phyloP scores from a whole-genome alignment of 1,140 invertebrate species.

The Halesus radiatus region DNA sequence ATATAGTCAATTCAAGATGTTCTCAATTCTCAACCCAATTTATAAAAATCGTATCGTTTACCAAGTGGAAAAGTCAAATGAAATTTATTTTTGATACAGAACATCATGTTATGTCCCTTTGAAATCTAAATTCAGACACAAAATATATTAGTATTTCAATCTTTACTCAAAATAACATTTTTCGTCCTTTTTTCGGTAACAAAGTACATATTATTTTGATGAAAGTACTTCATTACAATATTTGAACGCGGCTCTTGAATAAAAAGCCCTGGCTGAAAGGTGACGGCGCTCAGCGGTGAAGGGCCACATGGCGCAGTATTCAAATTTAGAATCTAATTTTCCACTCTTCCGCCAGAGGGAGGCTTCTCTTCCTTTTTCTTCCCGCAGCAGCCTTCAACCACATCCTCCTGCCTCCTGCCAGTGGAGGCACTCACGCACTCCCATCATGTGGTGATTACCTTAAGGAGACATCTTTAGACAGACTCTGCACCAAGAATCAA shows the following conservation, averaged over 20 bases:
- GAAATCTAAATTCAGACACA: too few relatives aligned
- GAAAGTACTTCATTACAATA: neutral
- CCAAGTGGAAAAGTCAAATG: too few relatives aligned
- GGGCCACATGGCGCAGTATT: conserved; percentile 51
- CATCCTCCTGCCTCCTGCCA: too few relatives aligned
- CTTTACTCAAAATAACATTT: too few relatives aligned
- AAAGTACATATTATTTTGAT: neutral
- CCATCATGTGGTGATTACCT: conserved; percentile 39
- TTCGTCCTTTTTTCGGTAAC: too few relatives aligned
- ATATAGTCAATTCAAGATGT: too few relatives aligned
- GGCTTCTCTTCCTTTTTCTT: neutral
- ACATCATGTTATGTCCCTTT: too few relatives aligned
- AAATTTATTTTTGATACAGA: too few relatives aligned
- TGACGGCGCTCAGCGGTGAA: conserved; percentile 37
- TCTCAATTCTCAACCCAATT: too few relatives aligned
- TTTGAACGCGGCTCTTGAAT: neutral
- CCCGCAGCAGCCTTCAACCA: too few relatives aligned
- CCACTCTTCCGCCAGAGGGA: conserved; percentile 17
- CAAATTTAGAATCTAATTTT: conserved; percentile 54
- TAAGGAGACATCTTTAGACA: conserved; percentile 14
- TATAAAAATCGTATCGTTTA: too few relatives aligned
- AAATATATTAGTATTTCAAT: too few relatives aligned
- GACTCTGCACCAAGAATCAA: conserved; percentile 20
- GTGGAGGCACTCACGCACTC: conserved; percentile 33
- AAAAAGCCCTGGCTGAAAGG: conserved; percentile 9